Percentiles rank a stretch among this genome's conserved stretches.
Evolutionary conservation across 1,140 invertebrate species (phyloP).

Genomic region (Paracyclopina nana): DNA sequence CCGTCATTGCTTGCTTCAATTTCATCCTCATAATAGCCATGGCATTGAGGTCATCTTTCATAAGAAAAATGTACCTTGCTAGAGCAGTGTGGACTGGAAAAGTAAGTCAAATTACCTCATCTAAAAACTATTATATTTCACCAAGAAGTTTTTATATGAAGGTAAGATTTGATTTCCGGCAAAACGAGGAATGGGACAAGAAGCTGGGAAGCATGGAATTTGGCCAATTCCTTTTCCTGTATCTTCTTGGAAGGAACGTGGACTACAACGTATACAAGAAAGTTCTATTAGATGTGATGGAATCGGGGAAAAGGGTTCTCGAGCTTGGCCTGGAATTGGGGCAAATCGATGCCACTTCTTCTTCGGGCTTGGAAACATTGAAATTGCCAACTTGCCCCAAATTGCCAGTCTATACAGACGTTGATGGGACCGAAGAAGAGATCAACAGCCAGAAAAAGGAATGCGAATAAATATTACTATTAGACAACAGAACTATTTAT

Average conservation of each 20-base stretch:
- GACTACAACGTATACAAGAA: background rate
- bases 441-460: no score
- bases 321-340: no score
- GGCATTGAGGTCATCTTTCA: background rate
- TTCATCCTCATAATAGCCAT: background rate
- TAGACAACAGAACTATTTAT: no score
- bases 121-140: background rate
- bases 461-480: no score
- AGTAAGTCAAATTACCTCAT: background rate
- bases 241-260: slow-evolving; percentile 9
- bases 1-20: slow-evolving; percentile 20
- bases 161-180: no score
- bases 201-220: background rate
- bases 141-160: background rate
- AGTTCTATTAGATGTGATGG: no score
- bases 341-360: no score
- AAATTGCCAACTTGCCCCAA: no score
- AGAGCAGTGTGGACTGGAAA: background rate
- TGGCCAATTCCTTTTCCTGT: slow-evolving; percentile 10
- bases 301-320: no score
- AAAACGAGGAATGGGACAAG: background rate
- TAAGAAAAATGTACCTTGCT: background rate
- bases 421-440: no score
- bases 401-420: no score
- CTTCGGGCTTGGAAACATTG: no score